These are phyloP conservation scores for Laterallus jamaicensis DNA, from an alignment of 2,113 vertebrate species.

Conservation along the genomic window DNA sequence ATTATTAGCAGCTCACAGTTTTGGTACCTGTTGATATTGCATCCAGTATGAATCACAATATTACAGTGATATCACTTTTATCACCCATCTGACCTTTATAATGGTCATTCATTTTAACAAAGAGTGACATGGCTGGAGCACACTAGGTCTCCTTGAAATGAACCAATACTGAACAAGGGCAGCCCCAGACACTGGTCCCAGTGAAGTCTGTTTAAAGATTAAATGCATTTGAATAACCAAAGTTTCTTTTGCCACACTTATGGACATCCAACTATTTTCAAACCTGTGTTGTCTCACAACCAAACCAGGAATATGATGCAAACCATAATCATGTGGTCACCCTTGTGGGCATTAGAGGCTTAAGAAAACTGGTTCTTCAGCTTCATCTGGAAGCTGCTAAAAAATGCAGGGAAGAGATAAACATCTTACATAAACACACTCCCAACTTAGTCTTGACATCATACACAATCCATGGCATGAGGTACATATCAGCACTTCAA, in stretches of 20 bases:
- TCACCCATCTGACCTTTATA: background rate
- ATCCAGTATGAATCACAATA: background rate
- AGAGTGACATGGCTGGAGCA: background rate
- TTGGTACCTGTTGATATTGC: background rate
- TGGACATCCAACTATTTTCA: background rate
- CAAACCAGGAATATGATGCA: conserved; percentile 79
- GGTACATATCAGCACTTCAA: background rate
- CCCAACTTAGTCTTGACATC: conserved; percentile 74
- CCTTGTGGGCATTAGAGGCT: conserved; percentile 76
- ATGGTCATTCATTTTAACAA: background rate
- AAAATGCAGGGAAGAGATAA: conserved; percentile 73
- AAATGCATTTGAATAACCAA: background rate
- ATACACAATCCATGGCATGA: conserved; percentile 81
- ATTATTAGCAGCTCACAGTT: background rate
- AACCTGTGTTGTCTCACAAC: conserved; percentile 60
- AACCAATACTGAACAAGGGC: background rate
- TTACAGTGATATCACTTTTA: background rate
- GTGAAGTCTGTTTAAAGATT: background rate
- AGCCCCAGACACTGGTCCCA: background rate
- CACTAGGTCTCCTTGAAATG: background rate
- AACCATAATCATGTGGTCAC: conserved; percentile 80
- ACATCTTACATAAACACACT: conserved; percentile 77
- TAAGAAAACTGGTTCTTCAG: conserved; percentile 81
- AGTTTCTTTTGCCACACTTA: background rate
- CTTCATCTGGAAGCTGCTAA: conserved; percentile 83